Evolutionary conservation across 2,797 vertebrate genomes (phyloP).

Genomic region (Enteromius anoplus): DNA sequence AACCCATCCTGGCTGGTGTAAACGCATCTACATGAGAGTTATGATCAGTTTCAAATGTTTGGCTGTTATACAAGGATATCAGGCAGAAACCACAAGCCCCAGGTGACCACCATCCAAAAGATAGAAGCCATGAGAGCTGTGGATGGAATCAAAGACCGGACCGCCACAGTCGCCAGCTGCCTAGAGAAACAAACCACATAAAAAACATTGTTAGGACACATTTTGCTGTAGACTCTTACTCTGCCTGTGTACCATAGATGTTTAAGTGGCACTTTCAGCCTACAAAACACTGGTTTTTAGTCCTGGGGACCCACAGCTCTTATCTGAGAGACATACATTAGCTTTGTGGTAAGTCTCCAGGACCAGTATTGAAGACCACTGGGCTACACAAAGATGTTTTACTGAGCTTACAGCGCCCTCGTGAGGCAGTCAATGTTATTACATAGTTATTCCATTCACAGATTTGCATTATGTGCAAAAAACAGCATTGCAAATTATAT

Average conservation of each 20-base stretch:
- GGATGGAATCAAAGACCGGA: conserved; percentile 79
- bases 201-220: not conserved
- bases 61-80: conserved; percentile 85
- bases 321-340: not conserved
- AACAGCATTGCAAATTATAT: not conserved
- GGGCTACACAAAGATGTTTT: not conserved
- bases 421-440: conserved; percentile 8
- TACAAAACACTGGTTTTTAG: not conserved
- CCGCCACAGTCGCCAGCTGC: conserved; percentile 74
- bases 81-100: conserved; percentile 89
- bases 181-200: conserved; percentile 71
- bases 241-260: not conserved
- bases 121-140: conserved; percentile 84
- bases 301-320: not conserved
- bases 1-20: not conserved
- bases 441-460: not conserved
- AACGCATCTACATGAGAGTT: not conserved
- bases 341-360: not conserved
- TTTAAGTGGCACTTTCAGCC: not conserved
- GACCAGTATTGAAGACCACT: not conserved
- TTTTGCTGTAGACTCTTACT: not conserved
- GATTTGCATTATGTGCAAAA: not conserved
- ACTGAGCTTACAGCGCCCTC: conserved; percentile 18
- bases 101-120: conserved; percentile 93
- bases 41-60: not conserved